These are phyloP conservation scores for Emys orbicularis DNA, from an alignment of 2,797 vertebrate species.

Conservation along the genomic window DNA sequence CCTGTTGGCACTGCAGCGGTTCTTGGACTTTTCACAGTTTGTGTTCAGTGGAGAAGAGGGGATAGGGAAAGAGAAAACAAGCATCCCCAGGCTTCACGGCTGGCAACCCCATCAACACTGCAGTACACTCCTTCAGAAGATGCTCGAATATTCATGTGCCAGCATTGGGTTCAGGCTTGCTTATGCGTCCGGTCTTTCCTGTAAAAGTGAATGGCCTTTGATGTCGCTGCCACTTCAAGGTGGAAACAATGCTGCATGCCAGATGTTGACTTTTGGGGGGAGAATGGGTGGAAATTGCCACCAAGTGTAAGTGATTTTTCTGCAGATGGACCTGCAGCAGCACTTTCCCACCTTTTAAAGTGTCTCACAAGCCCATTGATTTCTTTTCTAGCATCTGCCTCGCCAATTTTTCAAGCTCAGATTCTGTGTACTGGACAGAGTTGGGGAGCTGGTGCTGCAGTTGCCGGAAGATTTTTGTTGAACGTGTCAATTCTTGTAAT, in stretches of 20 bases:
- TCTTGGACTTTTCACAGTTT: slow-evolving; percentile 57
- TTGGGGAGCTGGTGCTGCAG: background rate
- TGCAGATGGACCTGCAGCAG: slow-evolving; percentile 20
- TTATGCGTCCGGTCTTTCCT: background rate
- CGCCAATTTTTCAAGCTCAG: background rate
- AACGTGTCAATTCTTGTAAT: background rate
- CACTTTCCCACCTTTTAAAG: background rate
- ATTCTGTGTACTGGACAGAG: background rate
- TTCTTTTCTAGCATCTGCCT: background rate
- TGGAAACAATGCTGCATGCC: background rate
- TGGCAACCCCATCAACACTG: slow-evolving; percentile 28
- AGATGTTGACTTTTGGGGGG: background rate
- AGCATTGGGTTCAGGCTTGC: background rate
- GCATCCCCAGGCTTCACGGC: slow-evolving; percentile 28
- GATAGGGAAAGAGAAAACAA: slow-evolving; percentile 30
- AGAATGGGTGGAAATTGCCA: slow-evolving; percentile 5
- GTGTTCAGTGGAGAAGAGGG: slow-evolving; percentile 32
- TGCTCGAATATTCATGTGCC: slow-evolving; percentile 2
- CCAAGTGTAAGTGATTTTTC: background rate
- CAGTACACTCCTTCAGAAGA: slow-evolving; percentile 16
- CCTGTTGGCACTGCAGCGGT: slow-evolving; percentile 42
- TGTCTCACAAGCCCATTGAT: background rate
- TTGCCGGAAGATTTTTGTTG: background rate
- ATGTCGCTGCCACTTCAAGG: slow-evolving; percentile 37
- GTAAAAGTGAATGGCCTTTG: background rate